These are phyloP conservation scores for Xenentodon cancila DNA, from an alignment of 2,797 vertebrate species.

Conservation along the genomic window DNA sequence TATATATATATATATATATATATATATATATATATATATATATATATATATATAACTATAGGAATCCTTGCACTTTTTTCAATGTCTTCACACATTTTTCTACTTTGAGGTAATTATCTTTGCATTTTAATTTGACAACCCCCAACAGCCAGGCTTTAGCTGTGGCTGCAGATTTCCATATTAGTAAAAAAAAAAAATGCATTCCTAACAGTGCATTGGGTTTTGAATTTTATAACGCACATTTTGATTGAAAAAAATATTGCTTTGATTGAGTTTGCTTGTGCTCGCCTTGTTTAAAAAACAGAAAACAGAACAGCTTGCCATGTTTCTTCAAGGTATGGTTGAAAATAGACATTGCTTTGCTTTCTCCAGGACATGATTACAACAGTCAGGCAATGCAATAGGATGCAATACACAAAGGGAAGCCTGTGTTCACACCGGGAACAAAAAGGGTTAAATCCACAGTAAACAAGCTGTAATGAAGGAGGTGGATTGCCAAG, in stretches of 20 bases:
- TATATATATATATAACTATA: too few species aligned
- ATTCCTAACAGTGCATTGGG: slow-evolving; percentile 27
- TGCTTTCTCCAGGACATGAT: slow-evolving; percentile 48
- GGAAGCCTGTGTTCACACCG: slow-evolving; percentile 1
- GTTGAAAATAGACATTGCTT: slow-evolving; percentile 23
- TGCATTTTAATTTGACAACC: too few species aligned
- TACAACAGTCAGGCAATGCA: slow-evolving; percentile 47
- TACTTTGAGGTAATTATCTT: too few species aligned
- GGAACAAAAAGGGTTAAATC: slow-evolving; percentile 40
- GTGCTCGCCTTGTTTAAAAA: not conserved
- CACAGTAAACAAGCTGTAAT: slow-evolving; percentile 55
- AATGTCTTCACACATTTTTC: too few species aligned
- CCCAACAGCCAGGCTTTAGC: not conserved
- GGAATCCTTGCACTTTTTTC: too few species aligned
- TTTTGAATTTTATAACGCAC: slow-evolving; percentile 10
- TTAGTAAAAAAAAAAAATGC: slow-evolving; percentile 3
- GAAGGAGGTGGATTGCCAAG: slow-evolving; percentile 46
- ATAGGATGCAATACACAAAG: slow-evolving; percentile 50
- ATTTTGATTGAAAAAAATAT: slow-evolving; percentile 23
- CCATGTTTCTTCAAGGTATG: slow-evolving; percentile 12
- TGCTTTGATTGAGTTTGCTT: too few species aligned
- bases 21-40: too few species aligned
- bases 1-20: too few species aligned
- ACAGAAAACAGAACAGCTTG: slow-evolving; percentile 20
- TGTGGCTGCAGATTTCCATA: slow-evolving; percentile 1